Evolutionary conservation across 2,888 invertebrate species (phyloP).

Genomic region (Vannuccia rotundouncinata): DNA sequence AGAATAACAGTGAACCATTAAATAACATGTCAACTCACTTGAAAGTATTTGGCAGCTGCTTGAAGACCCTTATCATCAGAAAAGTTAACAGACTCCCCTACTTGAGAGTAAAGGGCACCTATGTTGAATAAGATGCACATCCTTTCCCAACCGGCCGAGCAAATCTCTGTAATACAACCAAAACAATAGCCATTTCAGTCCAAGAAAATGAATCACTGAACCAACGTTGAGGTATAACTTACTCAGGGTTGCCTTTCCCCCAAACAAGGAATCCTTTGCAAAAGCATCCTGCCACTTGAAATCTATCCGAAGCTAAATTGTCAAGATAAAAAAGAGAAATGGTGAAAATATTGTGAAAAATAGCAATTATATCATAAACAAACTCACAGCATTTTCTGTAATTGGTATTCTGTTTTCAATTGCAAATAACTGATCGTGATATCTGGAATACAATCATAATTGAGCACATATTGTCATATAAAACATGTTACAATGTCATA

Average conservation of each 20-base stretch:
- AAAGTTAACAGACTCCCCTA: slow-evolving; percentile 74
- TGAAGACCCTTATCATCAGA: slow-evolving; percentile 89
- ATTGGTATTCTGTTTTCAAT: slow-evolving; percentile 88
- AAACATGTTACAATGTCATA: no score
- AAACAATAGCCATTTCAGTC: slow-evolving; percentile 27
- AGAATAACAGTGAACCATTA: no score
- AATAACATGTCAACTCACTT: slow-evolving; percentile 63
- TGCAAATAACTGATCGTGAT: slow-evolving; percentile 87
- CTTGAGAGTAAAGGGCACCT: slow-evolving; percentile 80
- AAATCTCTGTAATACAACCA: slow-evolving; percentile 65
- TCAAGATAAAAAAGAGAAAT: slow-evolving; percentile 39
- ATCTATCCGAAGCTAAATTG: slow-evolving; percentile 70
- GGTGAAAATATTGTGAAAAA: no score
- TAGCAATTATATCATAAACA: no score
- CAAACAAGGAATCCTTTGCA: slow-evolving; percentile 86
- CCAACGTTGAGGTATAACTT: slow-evolving; percentile 60
- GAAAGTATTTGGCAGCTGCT: slow-evolving; percentile 79
- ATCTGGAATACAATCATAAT: slow-evolving; percentile 62
- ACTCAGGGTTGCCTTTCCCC: slow-evolving; percentile 83
- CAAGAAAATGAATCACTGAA: slow-evolving; percentile 25
- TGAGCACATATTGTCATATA: no score
- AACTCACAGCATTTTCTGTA: slow-evolving; percentile 67
- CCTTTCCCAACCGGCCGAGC: slow-evolving; percentile 82
- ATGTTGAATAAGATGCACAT: slow-evolving; percentile 91
- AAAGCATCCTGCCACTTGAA: slow-evolving; percentile 99